Percentiles rank a stretch among this genome's conserved stretches.
phyloP scores from a whole-genome alignment of 2,888 invertebrate genomes.

The Ditula angustiorana region DNA sequence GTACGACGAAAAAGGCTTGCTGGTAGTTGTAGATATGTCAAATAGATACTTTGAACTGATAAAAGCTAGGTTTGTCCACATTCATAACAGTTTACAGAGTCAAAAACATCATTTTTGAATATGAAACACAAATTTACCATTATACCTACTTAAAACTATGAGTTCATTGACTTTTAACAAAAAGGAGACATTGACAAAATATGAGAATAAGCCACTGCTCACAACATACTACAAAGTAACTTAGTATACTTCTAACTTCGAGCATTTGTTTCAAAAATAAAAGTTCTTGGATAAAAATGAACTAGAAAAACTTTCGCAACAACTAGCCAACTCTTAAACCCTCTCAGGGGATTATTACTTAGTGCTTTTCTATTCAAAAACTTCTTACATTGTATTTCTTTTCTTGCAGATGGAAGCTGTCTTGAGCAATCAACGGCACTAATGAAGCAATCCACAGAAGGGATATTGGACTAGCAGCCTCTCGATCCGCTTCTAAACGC shows the following conservation, averaged over 20 bases:
- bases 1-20: neutral
- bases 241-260: neutral
- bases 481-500: slow-evolving; percentile 65
- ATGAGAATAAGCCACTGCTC: neutral
- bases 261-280: slow-evolving; percentile 17
- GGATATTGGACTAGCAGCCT: slow-evolving; percentile 80
- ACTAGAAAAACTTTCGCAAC: slow-evolving; percentile 16
- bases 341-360: slow-evolving; percentile 20
- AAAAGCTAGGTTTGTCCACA: too few relatives aligned
- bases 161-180: neutral
- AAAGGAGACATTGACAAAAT: neutral
- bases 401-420: slow-evolving; percentile 74
- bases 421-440: slow-evolving; percentile 73
- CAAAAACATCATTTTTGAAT: too few relatives aligned
- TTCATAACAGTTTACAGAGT: too few relatives aligned
- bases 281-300: slow-evolving; percentile 6
- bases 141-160: neutral
- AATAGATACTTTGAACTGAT: too few relatives aligned
- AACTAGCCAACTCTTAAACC: slow-evolving; percentile 23
- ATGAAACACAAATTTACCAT: too few relatives aligned
- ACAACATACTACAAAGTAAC: neutral
- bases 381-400: slow-evolving; percentile 58
- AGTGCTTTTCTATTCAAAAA: slow-evolving; percentile 34
- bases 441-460: slow-evolving; percentile 82
- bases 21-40: neutral